A percentile compares a stretch with the other conserved stretches of the same genome.
Evolutionary conservation across 2,888 invertebrate species (phyloP).

Genomic region (Leucozona laternaria): DNA sequence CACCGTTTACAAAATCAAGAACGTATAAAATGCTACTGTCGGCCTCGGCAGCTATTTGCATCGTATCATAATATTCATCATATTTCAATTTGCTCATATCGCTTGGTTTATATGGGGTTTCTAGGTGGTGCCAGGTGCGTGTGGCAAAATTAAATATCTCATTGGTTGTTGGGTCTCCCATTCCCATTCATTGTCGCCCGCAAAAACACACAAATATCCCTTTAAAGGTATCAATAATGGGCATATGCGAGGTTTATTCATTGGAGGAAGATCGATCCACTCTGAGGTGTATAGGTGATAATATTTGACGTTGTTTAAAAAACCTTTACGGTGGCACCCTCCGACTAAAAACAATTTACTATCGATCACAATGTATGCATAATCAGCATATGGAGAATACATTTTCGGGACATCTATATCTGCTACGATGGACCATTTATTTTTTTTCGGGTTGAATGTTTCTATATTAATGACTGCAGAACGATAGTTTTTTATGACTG

Average conservation of each 20-base stretch:
- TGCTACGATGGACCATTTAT: neutral
- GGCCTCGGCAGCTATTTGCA: neutral
- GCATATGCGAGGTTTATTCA: neutral
- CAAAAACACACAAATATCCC: neutral
- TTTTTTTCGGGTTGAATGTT: neutral
- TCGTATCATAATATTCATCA: too few relatives aligned
- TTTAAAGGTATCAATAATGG: neutral
- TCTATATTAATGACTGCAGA: neutral
- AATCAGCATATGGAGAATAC: accelerated
- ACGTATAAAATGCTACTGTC: neutral
- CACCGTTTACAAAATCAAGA: neutral
- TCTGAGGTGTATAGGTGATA: neutral
- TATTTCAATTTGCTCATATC: too few relatives aligned
- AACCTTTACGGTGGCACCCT: neutral
- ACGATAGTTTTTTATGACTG: neutral
- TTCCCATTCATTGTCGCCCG: accelerated
- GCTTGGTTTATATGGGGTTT: neutral
- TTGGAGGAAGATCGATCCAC: neutral
- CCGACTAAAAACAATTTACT: neutral
- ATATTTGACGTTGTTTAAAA: neutral
- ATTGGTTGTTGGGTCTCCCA: neutral
- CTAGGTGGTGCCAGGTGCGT: neutral
- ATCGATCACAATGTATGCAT: neutral
- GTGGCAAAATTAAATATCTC: neutral
- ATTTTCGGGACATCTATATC: neutral